Conservation (phyloP, 2,113 vertebrate species). For the Mustela nigripes region DNA sequence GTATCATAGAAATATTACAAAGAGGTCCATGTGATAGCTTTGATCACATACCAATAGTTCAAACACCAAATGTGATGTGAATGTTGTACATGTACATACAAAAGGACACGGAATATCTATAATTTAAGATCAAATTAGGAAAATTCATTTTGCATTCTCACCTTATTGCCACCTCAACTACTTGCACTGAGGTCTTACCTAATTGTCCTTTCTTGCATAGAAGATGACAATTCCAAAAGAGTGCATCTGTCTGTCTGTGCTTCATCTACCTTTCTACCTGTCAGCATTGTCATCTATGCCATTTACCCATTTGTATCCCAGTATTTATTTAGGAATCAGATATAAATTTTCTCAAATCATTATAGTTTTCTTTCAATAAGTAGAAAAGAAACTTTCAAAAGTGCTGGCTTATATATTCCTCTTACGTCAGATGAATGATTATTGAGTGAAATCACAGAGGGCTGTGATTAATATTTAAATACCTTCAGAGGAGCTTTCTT, state of each 20-base stretch:
- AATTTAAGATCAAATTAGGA: constrained; percentile 31
- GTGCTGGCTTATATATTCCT: neutral
- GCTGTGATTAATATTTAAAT: constrained; percentile 1
- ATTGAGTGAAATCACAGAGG: neutral
- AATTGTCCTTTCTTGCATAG: neutral
- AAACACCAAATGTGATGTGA: neutral
- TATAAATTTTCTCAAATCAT: neutral
- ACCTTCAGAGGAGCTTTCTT: neutral
- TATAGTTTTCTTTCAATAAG: neutral
- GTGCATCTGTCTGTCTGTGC: neutral
- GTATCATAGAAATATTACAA: neutral
- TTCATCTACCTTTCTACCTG: neutral
- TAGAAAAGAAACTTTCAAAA: neutral
- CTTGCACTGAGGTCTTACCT: neutral
- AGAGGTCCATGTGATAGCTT: neutral
- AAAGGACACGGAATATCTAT: neutral
- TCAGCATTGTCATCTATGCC: neutral
- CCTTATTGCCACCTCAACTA: neutral
- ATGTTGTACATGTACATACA: neutral
- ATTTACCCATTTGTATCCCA: neutral
- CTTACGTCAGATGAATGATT: neutral
- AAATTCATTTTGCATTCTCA: neutral
- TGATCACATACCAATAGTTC: neutral
- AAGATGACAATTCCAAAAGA: neutral
- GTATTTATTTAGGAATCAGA: neutral